Percentiles rank a stretch among this genome's conserved stretches.
phyloP scores from a whole-genome alignment of 1,140 invertebrate genomes.

The Marisa cornuarietis region DNA sequence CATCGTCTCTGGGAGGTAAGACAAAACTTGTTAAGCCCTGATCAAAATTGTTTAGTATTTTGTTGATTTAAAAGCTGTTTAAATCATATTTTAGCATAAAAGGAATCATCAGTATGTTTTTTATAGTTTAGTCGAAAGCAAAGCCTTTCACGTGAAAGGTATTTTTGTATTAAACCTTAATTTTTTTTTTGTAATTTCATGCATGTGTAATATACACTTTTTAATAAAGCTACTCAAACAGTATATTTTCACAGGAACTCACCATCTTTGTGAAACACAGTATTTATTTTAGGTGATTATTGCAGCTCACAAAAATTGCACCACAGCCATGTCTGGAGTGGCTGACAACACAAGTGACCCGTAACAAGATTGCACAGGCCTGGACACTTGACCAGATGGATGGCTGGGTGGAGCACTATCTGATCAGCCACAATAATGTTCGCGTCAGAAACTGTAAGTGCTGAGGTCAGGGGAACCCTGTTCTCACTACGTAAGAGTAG shows the following conservation, averaged over 20 bases:
- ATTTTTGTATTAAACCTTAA: too few relatives aligned
- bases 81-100: too few relatives aligned
- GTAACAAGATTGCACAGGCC: slow-evolving; percentile 87
- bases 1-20: slow-evolving; percentile 85
- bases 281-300: background rate
- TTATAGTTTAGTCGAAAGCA: too few relatives aligned
- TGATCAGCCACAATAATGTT: slow-evolving; percentile 85
- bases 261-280: too few relatives aligned
- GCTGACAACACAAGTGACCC: slow-evolving; percentile 81
- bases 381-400: slow-evolving; percentile 89
- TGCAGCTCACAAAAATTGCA: slow-evolving; percentile 79
- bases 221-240: too few relatives aligned
- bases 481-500: too few relatives aligned
- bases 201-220: too few relatives aligned
- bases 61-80: too few relatives aligned
- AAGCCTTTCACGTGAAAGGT: too few relatives aligned
- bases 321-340: slow-evolving; percentile 91
- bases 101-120: too few relatives aligned
- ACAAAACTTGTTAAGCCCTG: background rate
- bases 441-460: slow-evolving; percentile 80
- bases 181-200: too few relatives aligned
- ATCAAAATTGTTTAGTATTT: too few relatives aligned
- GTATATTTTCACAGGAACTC: background rate
- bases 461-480: background rate
- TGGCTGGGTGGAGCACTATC: slow-evolving; percentile 88